phyloP scores from a whole-genome alignment of 2,888 invertebrate species.

The Drosophila melanocephala region DNA sequence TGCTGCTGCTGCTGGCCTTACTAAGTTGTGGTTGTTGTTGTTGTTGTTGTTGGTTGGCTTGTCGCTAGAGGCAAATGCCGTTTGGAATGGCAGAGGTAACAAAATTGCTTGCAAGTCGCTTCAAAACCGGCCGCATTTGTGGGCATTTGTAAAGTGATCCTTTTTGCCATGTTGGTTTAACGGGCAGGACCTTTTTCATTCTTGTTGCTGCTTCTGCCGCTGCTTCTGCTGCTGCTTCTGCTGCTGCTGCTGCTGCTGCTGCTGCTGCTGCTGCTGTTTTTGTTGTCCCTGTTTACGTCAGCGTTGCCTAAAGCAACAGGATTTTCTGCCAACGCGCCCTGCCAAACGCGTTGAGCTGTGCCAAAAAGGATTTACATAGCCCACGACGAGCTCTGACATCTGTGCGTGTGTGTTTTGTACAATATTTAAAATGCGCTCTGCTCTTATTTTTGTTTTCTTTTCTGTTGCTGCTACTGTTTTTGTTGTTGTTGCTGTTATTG shows the following conservation, averaged over 20 bases:
- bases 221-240: slow-evolving; percentile 20
- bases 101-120: slow-evolving; percentile 38
- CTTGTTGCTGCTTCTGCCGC: slow-evolving; percentile 3
- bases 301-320: slow-evolving; percentile 76
- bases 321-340: slow-evolving; percentile 59
- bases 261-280: slow-evolving; percentile 10
- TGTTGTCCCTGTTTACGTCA: slow-evolving; percentile 43
- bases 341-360: slow-evolving; percentile 76
- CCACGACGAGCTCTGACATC: slow-evolving; percentile 15
- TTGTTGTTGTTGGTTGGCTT: slow-evolving; percentile 43
- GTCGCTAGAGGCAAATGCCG: slow-evolving; percentile 79
- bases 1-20: slow-evolving; percentile 1
- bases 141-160: slow-evolving; percentile 81
- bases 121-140: slow-evolving; percentile 77
- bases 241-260: slow-evolving; percentile 11
- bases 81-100: slow-evolving; percentile 45
- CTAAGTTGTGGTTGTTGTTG: slow-evolving; percentile 22
- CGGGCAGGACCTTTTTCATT: slow-evolving; percentile 59
- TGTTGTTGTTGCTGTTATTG: slow-evolving; percentile 15
- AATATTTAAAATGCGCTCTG: slow-evolving; percentile 62
- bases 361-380: slow-evolving; percentile 77
- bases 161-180: slow-evolving; percentile 64
- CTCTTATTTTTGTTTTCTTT: slow-evolving; percentile 55
- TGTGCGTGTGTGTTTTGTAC: slow-evolving; percentile 43
- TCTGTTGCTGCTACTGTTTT: slow-evolving; percentile 19